Evolutionary conservation across 2,888 invertebrate genomes (phyloP).

Genomic region (Lamproptera curius): DNA sequence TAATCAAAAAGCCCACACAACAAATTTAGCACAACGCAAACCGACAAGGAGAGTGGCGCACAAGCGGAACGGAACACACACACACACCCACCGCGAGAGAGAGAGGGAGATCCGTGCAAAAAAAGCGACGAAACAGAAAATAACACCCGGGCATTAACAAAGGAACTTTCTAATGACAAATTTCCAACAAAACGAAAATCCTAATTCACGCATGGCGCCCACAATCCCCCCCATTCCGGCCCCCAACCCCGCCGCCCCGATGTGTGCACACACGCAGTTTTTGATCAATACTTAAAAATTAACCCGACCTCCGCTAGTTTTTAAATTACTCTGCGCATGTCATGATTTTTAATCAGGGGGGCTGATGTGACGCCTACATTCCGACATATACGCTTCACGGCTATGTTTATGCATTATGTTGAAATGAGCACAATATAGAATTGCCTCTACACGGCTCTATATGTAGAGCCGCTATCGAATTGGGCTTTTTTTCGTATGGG

Average conservation of each 20-base stretch:
- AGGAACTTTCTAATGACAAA: constrained; percentile 64
- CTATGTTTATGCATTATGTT: constrained; percentile 37
- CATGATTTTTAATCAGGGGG: constrained; percentile 74
- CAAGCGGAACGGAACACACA: constrained; percentile 11
- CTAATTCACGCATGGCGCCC: constrained; percentile 63
- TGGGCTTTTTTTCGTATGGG: constrained; percentile 23
- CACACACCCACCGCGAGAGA: constrained; percentile 3
- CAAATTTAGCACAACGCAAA: constrained; percentile 1
- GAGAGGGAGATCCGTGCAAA: constrained; percentile 13
- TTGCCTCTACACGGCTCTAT: constrained; percentile 36
- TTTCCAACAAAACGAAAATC: constrained; percentile 54
- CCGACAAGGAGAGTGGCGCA: background rate
- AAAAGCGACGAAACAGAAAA: constrained; percentile 14
- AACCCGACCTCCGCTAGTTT: constrained; percentile 75
- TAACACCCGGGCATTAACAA: constrained; percentile 31
- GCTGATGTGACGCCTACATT: constrained; percentile 60
- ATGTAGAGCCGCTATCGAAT: constrained; percentile 27
- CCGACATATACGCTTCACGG: constrained; percentile 31
- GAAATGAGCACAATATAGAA: constrained; percentile 42
- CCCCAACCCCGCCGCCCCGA: constrained; percentile 27
- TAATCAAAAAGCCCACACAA: constrained; percentile 4
- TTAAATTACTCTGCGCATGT: constrained; percentile 78
- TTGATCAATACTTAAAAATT: constrained; percentile 79
- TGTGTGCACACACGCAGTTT: constrained; percentile 68
- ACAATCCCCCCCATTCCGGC: constrained; percentile 24